Evolutionary conservation across 2,797 vertebrate species (phyloP), one percentile per base, ranked within the genome.

Genomic region (Acestrorhynchus altus): DNA sequence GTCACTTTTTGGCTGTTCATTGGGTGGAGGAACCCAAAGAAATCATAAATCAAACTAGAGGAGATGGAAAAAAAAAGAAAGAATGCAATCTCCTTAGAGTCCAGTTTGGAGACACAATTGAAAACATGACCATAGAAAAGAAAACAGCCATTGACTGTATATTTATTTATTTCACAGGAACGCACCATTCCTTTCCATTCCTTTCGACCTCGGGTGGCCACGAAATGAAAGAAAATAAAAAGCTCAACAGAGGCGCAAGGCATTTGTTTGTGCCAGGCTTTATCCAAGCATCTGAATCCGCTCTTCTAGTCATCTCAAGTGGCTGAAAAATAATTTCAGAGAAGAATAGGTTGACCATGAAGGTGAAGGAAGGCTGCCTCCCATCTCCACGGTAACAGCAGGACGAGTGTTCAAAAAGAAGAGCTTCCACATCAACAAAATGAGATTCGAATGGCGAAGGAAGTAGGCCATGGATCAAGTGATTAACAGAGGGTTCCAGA

Each of bases 271-370:
- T 26, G 49, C 28, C 42, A 47, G 10, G 24, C 46, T 57, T 82
- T 61, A 76, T 75, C 74, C 67, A 61, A 57, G 12, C 26, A 61
- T 44, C 54, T 9, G 28, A 74, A 64, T 76, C 8, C 35, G 15
- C 54, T 54, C 63, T 51, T 12, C 61, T 57, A 1, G 42, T 61
- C 28, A 22, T 24, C 22, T 76, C 16, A 35, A 68, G 49, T n/a
- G 42, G 42, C 47, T 67, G 44, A 77, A 66, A 65, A 67, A 60
- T 72, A 2, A 65, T 78, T 85, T 81, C 39, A 31, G 46, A 57
- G 24, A 82, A 73, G 68, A 80, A 79, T 77, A 76, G 76, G 59
- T 71, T 68, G 74, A 71, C 67, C 64, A 70, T 77, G 57, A 84
- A 65, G 49, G 67, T 73, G 72, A 74, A 79, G 57, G 54, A 75